Evolutionary conservation across 2,797 vertebrate genomes (phyloP).

Genomic region (Pipistrellus pygmaeus): DNA sequence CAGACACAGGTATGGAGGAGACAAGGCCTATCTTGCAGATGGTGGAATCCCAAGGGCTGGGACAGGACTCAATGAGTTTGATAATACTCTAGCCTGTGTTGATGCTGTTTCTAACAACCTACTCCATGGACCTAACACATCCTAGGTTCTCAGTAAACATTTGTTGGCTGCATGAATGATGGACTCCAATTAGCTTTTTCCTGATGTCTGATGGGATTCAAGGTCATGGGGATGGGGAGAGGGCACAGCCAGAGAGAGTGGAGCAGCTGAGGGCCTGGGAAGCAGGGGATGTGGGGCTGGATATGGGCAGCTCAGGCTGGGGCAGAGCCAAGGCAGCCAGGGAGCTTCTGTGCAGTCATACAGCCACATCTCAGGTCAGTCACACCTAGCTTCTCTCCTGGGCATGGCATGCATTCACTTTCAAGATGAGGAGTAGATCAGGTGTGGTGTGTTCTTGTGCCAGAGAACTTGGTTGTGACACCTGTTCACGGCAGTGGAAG

Average conservation of each 20-base stretch:
- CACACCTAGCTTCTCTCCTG: neutral
- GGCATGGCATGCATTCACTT: neutral
- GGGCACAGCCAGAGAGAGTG: neutral
- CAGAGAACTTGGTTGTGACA: conserved; percentile 18
- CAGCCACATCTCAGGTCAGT: neutral
- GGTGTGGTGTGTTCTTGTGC: neutral
- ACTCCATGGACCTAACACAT: neutral
- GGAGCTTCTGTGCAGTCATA: neutral
- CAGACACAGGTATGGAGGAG: neutral
- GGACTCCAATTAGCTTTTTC: neutral
- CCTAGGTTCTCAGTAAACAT: neutral
- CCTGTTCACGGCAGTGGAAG: conserved; percentile 45
- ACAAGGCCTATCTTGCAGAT: rapidly evolving
- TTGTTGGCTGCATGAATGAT: neutral
- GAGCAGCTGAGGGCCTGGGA: neutral
- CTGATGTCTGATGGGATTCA: neutral
- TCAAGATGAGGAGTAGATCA: rapidly evolving
- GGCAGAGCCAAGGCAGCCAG: rapidly evolving
- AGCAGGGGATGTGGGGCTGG: neutral
- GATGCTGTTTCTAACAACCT: neutral
- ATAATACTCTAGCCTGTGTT: neutral
- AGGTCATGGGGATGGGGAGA: neutral
- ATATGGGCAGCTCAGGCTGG: neutral
- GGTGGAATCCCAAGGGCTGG: no score
- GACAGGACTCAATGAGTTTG: neutral